phyloP scores from a whole-genome alignment of 1,140 invertebrate genomes.

The Conopomorpha cramerella region DNA sequence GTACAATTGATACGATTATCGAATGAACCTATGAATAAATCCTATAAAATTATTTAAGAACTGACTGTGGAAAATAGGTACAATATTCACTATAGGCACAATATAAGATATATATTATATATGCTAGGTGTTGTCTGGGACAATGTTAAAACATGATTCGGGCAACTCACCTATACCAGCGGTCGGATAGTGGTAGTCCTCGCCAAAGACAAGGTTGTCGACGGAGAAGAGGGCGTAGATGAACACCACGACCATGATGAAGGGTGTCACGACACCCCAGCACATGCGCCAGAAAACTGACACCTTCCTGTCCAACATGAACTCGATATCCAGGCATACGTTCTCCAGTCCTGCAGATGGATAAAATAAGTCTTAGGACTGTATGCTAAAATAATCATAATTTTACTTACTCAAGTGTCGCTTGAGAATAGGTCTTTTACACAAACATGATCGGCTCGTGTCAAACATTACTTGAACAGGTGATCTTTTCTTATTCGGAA shows the following conservation, averaged over 20 bases:
- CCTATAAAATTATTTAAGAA: no score
- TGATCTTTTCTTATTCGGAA: no score
- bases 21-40: no score
- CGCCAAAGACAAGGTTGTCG: constrained; percentile 59
- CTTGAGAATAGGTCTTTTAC: no score
- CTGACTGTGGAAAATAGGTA: no score
- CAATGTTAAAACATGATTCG: neutral
- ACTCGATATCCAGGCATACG: constrained; percentile 75
- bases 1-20: no score
- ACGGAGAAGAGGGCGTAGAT: constrained; percentile 64
- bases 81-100: no score
- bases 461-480: no score
- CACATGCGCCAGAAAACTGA: constrained; percentile 79
- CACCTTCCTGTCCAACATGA: constrained; percentile 75
- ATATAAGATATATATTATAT: no score
- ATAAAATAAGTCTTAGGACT: neutral
- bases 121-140: no score
- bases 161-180: constrained; percentile 17
- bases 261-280: constrained; percentile 77
- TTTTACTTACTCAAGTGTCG: no score
- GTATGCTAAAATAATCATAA: neutral
- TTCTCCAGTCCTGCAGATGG: constrained; percentile 68
- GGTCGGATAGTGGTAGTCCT: constrained; percentile 20
- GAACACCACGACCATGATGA: constrained; percentile 72
- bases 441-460: no score